Conservation (phyloP, 1,140 invertebrate species). For the Lasioglossum baleicum region DNA sequence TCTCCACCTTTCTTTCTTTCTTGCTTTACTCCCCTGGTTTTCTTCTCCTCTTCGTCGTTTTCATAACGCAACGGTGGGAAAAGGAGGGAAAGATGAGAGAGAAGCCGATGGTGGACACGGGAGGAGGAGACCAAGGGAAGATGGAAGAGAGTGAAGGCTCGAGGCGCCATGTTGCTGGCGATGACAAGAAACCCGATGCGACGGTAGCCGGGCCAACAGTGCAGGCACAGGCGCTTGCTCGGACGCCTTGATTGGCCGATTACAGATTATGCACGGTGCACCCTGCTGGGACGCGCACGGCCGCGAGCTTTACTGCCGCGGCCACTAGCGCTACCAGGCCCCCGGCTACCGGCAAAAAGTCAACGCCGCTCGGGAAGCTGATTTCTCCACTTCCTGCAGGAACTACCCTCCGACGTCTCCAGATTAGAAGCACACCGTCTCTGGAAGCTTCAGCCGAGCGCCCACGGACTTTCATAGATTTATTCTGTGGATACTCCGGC, state of each 20-base stretch:
- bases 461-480: too few species aligned
- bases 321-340: not conserved
- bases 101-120: slow-evolving; percentile 36
- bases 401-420: not conserved
- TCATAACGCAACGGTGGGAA: slow-evolving; percentile 14
- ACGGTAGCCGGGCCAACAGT: slow-evolving; percentile 65
- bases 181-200: slow-evolving; percentile 68
- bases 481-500: too few species aligned
- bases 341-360: not conserved
- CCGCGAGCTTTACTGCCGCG: slow-evolving; percentile 11
- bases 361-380: not conserved
- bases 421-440: too few species aligned
- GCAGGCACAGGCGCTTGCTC: slow-evolving; percentile 55
- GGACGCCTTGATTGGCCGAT: slow-evolving; percentile 69
- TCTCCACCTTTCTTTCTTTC: not conserved
- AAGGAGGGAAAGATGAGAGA: slow-evolving; percentile 1
- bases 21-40: slow-evolving; percentile 1
- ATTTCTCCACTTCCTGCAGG: not conserved
- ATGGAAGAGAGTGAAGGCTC: slow-evolving; percentile 60
- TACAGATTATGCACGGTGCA: slow-evolving; percentile 71
- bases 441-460: too few species aligned
- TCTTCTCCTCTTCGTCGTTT: slow-evolving; percentile 34
- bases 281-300: slow-evolving; percentile 53
- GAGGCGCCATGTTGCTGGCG: slow-evolving; percentile 69
- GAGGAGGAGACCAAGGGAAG: slow-evolving; percentile 48